Evolutionary conservation across 2,113 vertebrate species (phyloP).

Genomic region (human): GRCh38 chr9:74521001-74521500

Average conservation of each 20-base stretch:
- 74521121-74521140: constrained; percentile 59
- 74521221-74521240: constrained; percentile 61
- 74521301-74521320: constrained; percentile 58
- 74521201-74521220: constrained; percentile 73
- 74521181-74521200: constrained; percentile 71
- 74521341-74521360: constrained; percentile 75
- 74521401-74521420: constrained; percentile 42
- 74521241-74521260: constrained; percentile 65
- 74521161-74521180: constrained; percentile 79
- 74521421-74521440: constrained; percentile 38
- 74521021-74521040: constrained; percentile 48
- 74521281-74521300: constrained; percentile 70
- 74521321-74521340: constrained; percentile 73
- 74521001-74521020: constrained; percentile 21
- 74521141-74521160: constrained; percentile 76
- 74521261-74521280: constrained; percentile 60
- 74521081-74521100: constrained; percentile 36
- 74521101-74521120: background rate
- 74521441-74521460: constrained; percentile 69
- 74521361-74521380: constrained; percentile 45
- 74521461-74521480: background rate
- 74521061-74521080: background rate
- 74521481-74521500: background rate
- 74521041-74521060: background rate
- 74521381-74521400: constrained; percentile 47